Base-by-base conservation (phyloP, 2,113 vertebrate genomes). In the Protomyctophum bolini region DNA sequence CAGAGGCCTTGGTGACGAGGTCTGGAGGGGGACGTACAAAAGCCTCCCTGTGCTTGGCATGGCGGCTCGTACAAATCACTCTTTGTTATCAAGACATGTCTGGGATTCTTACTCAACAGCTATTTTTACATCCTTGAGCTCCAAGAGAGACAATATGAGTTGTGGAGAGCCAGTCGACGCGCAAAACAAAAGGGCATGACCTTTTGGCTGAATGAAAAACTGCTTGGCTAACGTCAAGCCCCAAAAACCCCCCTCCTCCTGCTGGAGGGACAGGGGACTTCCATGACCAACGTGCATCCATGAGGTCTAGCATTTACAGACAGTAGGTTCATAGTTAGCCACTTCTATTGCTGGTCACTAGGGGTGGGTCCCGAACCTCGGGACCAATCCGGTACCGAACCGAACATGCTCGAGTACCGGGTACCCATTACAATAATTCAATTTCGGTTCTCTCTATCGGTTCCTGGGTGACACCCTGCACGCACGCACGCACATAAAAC, bases 51-150 rank as follows among this genome's bases (percentile, higher is more conserved):
- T 93, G 77, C 75, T 68, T 68, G 65, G 70, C 66, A 79, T 75
- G 61, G 70, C 64, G 82, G 84, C 80, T 84, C 85, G 82, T 75
- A 90, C 88, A 91, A 93, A 90, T 90, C 84, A 47, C 82, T 77
- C 91, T 92, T 92, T 93, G 91, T 93, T 91, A 80, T 82, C 48
- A 6, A 73, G 74, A 83, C 82, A 83, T 89, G 73, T 77, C 86
- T 88, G 77, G 77, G 80, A 87, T 91, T 92, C 88, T 90, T 90
- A 88, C 87, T 86, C 70, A 85, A 86, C 57, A 83, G 87, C 90
- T 93, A 92, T 92, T 93, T 92, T 91, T 92, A 88, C 64, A 81
- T 87, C 89, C 59, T 77, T 83, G 66, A 83, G 85, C 73, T 15
- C 73, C 76, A 15, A 71, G 11, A 58, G 58, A 51, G 55, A 9